phyloP scores from a whole-genome alignment of 2,888 invertebrate genomes.

The Phrixothrix hirtus region DNA sequence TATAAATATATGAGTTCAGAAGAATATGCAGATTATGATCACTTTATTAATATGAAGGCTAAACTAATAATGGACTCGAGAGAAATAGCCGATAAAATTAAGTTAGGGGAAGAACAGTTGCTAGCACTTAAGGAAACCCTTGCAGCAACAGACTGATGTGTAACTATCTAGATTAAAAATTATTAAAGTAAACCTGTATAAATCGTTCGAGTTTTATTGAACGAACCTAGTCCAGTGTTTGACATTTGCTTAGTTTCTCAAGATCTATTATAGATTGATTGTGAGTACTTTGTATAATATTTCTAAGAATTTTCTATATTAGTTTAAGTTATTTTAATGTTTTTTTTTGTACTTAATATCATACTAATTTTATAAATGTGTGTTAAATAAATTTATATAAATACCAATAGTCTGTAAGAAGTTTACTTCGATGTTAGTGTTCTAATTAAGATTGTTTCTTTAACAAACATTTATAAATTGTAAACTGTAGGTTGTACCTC shows the following conservation, averaged over 20 bases:
- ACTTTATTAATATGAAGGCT: constrained; percentile 85
- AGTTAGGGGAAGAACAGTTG: constrained; percentile 79
- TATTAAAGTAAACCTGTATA: constrained; percentile 31
- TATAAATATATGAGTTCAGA: constrained; percentile 72
- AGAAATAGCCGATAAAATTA: constrained; percentile 82
- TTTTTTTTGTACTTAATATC: constrained; percentile 36
- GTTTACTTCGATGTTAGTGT: not conserved
- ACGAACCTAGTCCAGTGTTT: constrained; percentile 51
- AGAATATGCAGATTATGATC: constrained; percentile 78
- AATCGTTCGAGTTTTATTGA: constrained; percentile 51
- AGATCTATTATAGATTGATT: constrained; percentile 25
- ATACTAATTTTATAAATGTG: constrained; percentile 32
- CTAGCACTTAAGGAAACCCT: constrained; percentile 69
- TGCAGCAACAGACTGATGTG: constrained; percentile 50
- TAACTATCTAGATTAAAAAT: constrained; percentile 26
- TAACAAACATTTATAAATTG: constrained; percentile 30
- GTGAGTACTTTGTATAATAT: constrained; percentile 33
- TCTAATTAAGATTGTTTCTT: constrained; percentile 21
- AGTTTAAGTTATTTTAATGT: constrained; percentile 27
- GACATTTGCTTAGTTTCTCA: constrained; percentile 43
- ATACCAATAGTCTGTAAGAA: constrained; percentile 19
- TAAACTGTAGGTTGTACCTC: constrained; percentile 50
- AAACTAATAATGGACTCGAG: constrained; percentile 80
- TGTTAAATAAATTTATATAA: constrained; percentile 19
- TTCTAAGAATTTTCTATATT: constrained; percentile 29